These are phyloP conservation scores for Panagrolaimus sp. DNA, from an alignment of 1,140 invertebrate species.

Conservation along the genomic window DNA sequence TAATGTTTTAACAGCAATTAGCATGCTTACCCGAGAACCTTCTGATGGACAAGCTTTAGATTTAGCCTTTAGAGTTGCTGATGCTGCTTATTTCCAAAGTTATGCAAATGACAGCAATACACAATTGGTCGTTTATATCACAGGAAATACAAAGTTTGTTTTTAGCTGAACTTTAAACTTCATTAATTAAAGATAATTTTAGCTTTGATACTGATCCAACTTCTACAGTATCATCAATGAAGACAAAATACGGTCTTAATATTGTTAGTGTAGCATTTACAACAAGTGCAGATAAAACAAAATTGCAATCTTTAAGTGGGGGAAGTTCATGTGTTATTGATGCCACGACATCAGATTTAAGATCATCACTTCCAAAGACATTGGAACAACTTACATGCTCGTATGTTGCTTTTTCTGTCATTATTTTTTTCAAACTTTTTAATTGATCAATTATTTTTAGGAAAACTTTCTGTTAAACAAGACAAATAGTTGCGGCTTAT, in stretches of 20 bases:
- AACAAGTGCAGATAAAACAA: not conserved
- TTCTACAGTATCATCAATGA: not conserved
- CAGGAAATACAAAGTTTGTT: constrained; percentile 2
- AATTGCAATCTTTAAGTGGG: not conserved
- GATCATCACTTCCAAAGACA: not conserved
- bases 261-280: not conserved
- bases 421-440: no score
- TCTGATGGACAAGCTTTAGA: not conserved
- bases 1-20: not conserved
- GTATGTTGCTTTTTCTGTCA: no score
- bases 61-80: not conserved
- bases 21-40: not conserved
- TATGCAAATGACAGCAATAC: not conserved
- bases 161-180: not conserved
- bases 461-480: no score
- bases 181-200: not conserved
- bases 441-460: no score
- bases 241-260: not conserved
- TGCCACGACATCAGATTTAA: not conserved
- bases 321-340: constrained; percentile 4
- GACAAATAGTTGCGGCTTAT: no score
- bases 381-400: constrained; percentile 12
- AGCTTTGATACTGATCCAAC: constrained; percentile 5
- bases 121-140: constrained; percentile 1
- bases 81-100: not conserved